phyloP scores from a whole-genome alignment of 2,888 invertebrate genomes.

The Oligia strigilis region DNA sequence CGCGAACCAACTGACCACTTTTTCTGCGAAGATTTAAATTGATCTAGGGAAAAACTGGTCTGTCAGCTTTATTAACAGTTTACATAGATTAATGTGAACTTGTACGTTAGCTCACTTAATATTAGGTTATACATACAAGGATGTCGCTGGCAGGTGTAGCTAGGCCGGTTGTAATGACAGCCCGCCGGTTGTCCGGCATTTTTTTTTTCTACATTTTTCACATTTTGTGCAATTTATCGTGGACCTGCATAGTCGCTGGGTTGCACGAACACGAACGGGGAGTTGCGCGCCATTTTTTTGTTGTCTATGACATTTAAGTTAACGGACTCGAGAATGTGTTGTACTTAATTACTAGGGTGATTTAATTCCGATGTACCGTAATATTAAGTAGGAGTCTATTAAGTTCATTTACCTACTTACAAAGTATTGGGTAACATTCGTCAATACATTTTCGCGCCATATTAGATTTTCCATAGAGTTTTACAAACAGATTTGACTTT shows the following conservation, averaged over 20 bases:
- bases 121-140: slow-evolving; percentile 46
- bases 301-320: slow-evolving; percentile 45
- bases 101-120: slow-evolving; percentile 51
- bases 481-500: neutral
- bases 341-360: neutral
- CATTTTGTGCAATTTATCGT: slow-evolving; percentile 54
- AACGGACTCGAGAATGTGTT: slow-evolving; percentile 9
- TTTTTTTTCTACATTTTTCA: slow-evolving; percentile 51
- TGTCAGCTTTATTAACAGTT: slow-evolving; percentile 31
- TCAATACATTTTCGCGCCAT: neutral
- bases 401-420: too few species aligned
- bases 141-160: slow-evolving; percentile 60
- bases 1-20: neutral
- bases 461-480: neutral
- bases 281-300: slow-evolving; percentile 34
- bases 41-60: slow-evolving; percentile 42
- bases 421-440: neutral
- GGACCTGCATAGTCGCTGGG: slow-evolving; percentile 26
- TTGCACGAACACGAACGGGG: slow-evolving; percentile 39
- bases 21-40: slow-evolving; percentile 33
- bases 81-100: slow-evolving; percentile 49
- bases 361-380: neutral
- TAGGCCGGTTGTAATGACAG: slow-evolving; percentile 61
- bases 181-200: slow-evolving; percentile 14
- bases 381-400: neutral